Evolutionary conservation across 1,140 invertebrate species (phyloP).

Genomic region (Apis florea): DNA sequence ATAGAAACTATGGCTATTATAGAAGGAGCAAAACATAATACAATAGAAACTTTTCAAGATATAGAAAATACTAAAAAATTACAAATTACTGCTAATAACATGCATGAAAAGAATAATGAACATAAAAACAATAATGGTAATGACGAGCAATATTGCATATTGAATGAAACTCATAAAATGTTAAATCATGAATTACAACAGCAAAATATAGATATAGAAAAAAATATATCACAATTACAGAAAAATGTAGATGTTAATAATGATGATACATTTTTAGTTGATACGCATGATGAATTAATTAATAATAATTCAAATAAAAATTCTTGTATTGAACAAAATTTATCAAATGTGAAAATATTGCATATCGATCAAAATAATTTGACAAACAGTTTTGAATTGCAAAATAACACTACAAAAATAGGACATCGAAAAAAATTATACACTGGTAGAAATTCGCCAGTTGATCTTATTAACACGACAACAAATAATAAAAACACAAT

Average conservation of each 20-base stretch:
- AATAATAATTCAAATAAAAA: neutral
- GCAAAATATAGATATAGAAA: neutral
- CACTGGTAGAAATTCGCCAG: slow-evolving; percentile 60
- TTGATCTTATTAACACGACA: slow-evolving; percentile 55
- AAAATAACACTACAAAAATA: neutral
- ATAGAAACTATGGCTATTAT: slow-evolving; percentile 64
- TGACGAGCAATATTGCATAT: neutral
- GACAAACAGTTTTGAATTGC: neutral
- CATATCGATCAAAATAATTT: accelerated
- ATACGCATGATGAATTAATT: neutral
- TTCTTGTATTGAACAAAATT: neutral
- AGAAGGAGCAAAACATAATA: slow-evolving; percentile 56
- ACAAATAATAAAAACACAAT: neutral
- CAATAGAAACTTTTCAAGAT: neutral
- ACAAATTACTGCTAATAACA: neutral
- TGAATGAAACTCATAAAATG: neutral
- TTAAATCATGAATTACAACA: neutral
- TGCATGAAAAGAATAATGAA: neutral
- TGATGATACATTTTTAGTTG: neutral
- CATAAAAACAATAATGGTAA: slow-evolving; percentile 6
- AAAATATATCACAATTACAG: neutral
- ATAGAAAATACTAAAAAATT: neutral
- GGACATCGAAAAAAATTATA: slow-evolving; percentile 67
- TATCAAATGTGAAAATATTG: neutral
- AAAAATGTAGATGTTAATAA: neutral